Conservation (phyloP, 2,888 invertebrate species). For the Himalopsyche tibetana region DNA sequence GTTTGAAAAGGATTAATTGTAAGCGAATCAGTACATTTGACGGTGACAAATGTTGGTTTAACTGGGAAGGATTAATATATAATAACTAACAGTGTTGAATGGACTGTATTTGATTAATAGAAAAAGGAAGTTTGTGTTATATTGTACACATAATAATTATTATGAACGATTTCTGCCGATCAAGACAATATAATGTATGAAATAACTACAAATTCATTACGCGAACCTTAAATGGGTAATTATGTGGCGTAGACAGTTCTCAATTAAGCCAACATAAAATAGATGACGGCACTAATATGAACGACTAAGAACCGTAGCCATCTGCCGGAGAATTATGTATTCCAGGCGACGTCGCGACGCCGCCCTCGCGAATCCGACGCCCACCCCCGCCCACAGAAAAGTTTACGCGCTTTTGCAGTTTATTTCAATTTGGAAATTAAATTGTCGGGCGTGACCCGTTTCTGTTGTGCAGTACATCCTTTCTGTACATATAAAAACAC, state of each 20-base stretch:
- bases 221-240: not conserved
- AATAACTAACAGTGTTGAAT: too few species aligned
- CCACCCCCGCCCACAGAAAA: not conserved
- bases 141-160: too few species aligned
- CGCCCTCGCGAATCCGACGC: not conserved
- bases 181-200: too few species aligned
- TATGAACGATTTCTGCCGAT: too few species aligned
- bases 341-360: conserved; percentile 13
- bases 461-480: not conserved
- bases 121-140: too few species aligned
- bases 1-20: too few species aligned
- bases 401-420: not conserved
- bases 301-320: not conserved
- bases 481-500: not conserved
- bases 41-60: too few species aligned
- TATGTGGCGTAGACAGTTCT: conserved; percentile 8
- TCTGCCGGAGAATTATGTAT: conserved; percentile 10
- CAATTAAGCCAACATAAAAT: not conserved
- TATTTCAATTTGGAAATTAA: conserved; percentile 18
- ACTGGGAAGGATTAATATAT: too few species aligned
- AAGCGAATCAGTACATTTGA: too few species aligned
- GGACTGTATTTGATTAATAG: too few species aligned
- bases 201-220: not conserved
- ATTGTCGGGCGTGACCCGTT: not conserved
- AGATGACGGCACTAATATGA: not conserved